Evolutionary conservation across 2,797 vertebrate species (phyloP), one percentile per base, ranked within the genome.

Genomic region (Enteromius paludinosus): DNA sequence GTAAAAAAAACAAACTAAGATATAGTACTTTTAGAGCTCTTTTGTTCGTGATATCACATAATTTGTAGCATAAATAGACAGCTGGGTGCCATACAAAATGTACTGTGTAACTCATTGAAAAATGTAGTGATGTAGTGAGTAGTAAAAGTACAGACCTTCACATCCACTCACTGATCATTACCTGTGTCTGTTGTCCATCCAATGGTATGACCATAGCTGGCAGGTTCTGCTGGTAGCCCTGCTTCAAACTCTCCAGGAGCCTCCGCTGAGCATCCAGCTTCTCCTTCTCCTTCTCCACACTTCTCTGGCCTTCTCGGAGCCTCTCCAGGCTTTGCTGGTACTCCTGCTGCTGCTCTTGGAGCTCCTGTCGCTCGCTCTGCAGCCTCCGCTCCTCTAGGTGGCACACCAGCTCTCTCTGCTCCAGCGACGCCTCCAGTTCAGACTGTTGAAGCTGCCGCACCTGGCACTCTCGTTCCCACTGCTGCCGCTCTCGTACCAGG

Each of bases 311-410:
- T 78, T 97, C 97, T 35, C 93, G 86, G 70, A 99, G 95, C 85
- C 96, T 91, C 90, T 98, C 96, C 90, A 99, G 90, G 81, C 92
- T 95, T 87, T 96, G 97, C 90, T 96, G 96, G 92, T 98, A 97
- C 82, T 98, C 97, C 83, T 95, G 95, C 61, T 94, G 91, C 90
- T 98, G 97, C 30, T 93, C 87, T 0, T 91, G 92, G 88, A 98
- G 92, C 69, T 91, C 93, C 23, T 92, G 91, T 0, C 90, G 92
- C 84, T 91, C 93, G 0, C 59, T 89, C 87, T 89, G 90, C 90
- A 99, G 92, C 81, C 92, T 89, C 79, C 95, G 92, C 4, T 90
- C 95, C 90, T 94, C 92, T 15, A 90, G 87, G 77, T 83, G 82
- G 84, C 96, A 98, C n/a, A 93, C 92, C 3, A 54, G 78, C 85